Conservation (phyloP, 1,140 invertebrate genomes). For the Conus ventricosus region DNA sequence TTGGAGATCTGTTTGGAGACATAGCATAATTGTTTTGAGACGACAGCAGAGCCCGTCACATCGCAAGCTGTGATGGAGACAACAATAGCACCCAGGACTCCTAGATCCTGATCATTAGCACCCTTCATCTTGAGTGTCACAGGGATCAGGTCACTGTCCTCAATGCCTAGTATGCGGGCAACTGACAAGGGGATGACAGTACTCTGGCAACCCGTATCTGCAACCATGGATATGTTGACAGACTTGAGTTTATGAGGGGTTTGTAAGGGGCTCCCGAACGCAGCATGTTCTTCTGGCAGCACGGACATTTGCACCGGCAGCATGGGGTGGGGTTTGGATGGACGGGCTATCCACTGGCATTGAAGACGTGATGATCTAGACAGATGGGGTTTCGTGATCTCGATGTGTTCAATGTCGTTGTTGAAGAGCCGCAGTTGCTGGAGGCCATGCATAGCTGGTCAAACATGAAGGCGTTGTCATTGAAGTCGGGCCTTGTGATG, state of each 20-base stretch:
- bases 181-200: not conserved
- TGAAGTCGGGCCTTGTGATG: slow-evolving; percentile 31
- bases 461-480: slow-evolving; percentile 31
- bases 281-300: slow-evolving; percentile 41
- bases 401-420: not conserved
- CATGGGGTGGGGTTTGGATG: slow-evolving; percentile 46
- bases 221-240: slow-evolving; percentile 1
- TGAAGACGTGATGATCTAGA: slow-evolving; percentile 51
- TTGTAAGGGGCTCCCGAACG: not conserved
- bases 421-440: slow-evolving; percentile 30
- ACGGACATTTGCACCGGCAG: slow-evolving; percentile 11
- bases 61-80: not conserved
- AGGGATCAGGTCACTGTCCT: slow-evolving; percentile 23
- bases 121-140: slow-evolving; percentile 34
- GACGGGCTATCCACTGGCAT: slow-evolving; percentile 36
- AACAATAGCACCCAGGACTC: slow-evolving; percentile 27
- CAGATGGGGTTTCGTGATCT: slow-evolving; percentile 16
- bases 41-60: not conserved
- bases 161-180: not conserved
- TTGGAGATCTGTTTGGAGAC: slow-evolving; percentile 11
- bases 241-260: not conserved
- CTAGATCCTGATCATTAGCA: not conserved
- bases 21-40: not conserved
- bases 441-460: slow-evolving; percentile 31
- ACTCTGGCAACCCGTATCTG: slow-evolving; percentile 36